Conservation (phyloP, 2,797 vertebrate genomes). For the Pseudocheirus occidentalis region DNA sequence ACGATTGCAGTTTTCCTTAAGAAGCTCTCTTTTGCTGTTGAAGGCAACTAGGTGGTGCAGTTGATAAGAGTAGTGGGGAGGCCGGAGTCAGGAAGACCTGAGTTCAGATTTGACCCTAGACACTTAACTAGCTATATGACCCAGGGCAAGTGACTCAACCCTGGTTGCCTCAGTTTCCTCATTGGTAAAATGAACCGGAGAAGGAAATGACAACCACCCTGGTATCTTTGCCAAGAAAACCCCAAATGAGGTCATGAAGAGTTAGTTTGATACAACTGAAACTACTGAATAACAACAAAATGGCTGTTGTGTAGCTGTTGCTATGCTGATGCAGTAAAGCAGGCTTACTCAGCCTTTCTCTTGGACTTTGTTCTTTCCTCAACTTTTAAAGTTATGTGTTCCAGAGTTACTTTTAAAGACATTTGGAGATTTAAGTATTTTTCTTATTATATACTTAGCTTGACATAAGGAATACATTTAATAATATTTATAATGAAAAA, state of each 20-base stretch:
- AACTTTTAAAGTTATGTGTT: slow-evolving; percentile 6
- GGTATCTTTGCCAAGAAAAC: no score
- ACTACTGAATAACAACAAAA: neutral
- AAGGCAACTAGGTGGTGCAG: no score
- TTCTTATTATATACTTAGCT: neutral
- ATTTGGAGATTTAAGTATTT: neutral
- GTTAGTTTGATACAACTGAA: neutral
- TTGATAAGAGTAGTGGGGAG: no score
- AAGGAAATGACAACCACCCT: neutral
- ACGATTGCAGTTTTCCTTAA: neutral
- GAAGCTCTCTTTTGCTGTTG: rapidly evolving
- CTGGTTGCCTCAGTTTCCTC: no score
- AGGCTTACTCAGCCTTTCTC: slow-evolving; percentile 18
- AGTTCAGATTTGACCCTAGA: no score
- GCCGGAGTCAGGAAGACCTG: no score
- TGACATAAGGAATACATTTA: neutral
- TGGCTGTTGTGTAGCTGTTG: neutral
- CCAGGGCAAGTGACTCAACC: no score
- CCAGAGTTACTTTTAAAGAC: neutral
- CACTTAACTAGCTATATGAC: no score
- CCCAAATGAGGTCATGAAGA: neutral
- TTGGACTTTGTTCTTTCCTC: neutral
- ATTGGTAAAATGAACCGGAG: neutral
- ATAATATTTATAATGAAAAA: neutral
- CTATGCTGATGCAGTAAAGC: neutral